Evolutionary conservation across 2,797 vertebrate species (phyloP).

Genomic region (Capromys pilorides): DNA sequence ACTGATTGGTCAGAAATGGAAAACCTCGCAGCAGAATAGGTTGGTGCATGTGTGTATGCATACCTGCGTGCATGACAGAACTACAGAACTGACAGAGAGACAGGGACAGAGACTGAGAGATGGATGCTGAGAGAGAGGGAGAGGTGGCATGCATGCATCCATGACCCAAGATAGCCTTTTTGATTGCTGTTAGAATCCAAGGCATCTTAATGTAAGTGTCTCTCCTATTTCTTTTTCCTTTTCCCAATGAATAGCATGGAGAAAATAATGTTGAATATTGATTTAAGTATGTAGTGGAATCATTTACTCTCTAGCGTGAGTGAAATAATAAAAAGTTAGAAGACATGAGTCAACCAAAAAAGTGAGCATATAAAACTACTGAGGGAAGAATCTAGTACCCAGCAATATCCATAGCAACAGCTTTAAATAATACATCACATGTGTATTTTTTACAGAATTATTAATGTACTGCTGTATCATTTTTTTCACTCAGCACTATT

Average conservation of each 20-base stretch:
- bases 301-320: not conserved
- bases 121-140: not conserved
- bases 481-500: not conserved
- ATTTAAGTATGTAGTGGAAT: not conserved
- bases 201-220: not conserved
- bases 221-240: not conserved
- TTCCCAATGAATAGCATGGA: not conserved
- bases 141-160: not conserved
- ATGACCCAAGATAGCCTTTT: not conserved
- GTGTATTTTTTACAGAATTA: not conserved
- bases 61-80: not conserved
- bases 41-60: not conserved
- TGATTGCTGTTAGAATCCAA: not conserved
- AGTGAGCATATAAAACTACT: not conserved
- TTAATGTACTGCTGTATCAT: too few relatives aligned
- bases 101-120: not conserved
- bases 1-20: not conserved
- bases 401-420: not conserved
- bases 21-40: not conserved
- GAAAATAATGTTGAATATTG: not conserved
- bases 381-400: not conserved
- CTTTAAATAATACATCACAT: not conserved
- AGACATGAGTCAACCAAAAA: not conserved
- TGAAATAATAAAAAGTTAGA: not conserved
- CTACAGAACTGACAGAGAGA: not conserved